Base-by-base conservation (phyloP, 1,140 invertebrate genomes). In the Pseudomyrmex gracilis region DNA sequence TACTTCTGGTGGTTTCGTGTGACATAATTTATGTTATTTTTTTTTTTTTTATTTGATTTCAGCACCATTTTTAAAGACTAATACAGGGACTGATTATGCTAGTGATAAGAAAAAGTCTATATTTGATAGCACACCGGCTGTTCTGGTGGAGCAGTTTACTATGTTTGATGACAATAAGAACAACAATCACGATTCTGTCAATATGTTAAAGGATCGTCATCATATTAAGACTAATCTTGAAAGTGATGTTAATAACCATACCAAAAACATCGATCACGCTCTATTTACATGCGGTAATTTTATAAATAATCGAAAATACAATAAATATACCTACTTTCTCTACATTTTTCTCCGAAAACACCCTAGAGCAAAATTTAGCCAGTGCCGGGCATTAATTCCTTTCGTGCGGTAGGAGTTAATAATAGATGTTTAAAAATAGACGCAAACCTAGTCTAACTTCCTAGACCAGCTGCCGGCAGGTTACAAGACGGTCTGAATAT, bases 351-450 rank as follows among this genome's bases (percentile, higher is more conserved):
- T 86, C 5, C 34, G 34, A 34, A 73, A 77, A 9, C 84, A 73
- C 1, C n/a, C 9, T 7, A 20, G 51, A 53, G 70, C 58, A 24
- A 51, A 34, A 60, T 61, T 34, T 74, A 53, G 10, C 5, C 17
- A 1, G 24, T 83, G 61, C 67, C 51, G 57, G 61, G 51, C 49
- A 67, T 73, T 53, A 49, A 66, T 45, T 77, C 63, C 53, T 24
- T 47, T 34, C 34, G 10, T 74, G 57, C 53, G 77, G 57, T 70
- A 83, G 77, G 78, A 71, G 82, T 89, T 93, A 94, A 93, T 91
- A 92, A 93, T 94, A 94, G 82, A 84, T 84, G 76, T 83, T 90
- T 93, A 92, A 92, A 94, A 92, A 93, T 94, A 94, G 90, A 87
- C 47, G 66, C 63, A 70, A 58, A 88, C 74, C 77, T 82, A 82